phyloP scores from a whole-genome alignment of 2,113 vertebrate species.

The Caranx ignobilis region DNA sequence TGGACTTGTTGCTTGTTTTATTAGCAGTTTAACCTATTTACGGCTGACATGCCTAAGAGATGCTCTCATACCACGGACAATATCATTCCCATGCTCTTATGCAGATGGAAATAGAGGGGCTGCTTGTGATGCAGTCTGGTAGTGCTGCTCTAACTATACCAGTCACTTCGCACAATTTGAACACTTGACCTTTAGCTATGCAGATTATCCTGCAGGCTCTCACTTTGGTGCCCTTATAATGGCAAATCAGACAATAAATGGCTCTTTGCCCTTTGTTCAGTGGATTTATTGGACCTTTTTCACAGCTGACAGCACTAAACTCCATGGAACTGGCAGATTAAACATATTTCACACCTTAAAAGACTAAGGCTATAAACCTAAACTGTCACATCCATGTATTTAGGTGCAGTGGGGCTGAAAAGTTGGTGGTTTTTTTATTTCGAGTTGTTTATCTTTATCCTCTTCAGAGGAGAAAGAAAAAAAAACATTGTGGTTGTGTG shows the following conservation, averaged over 20 bases:
- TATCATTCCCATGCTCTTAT: not conserved
- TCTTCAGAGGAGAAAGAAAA: not conserved
- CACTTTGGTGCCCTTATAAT: not conserved
- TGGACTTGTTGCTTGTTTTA: not conserved
- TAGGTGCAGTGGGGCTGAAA: constrained; percentile 4
- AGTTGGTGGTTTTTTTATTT: not conserved
- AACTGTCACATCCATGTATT: not conserved
- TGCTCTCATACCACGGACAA: not conserved
- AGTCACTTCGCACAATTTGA: not conserved
- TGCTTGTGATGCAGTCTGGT: not conserved
- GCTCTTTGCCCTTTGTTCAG: not conserved
- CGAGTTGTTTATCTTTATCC: not conserved
- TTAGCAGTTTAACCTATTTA: not conserved
- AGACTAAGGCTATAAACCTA: constrained; percentile 1
- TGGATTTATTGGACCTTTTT: constrained; percentile 10
- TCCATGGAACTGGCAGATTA: constrained; percentile 15
- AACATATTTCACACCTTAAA: constrained; percentile 14
- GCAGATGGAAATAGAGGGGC: not conserved
- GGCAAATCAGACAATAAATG: not conserved
- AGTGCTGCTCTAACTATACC: not conserved
- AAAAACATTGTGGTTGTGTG: not conserved
- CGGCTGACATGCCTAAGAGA: not conserved
- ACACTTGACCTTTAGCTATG: not conserved
- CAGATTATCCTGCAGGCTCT: not conserved
- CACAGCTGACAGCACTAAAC: not conserved